Base-by-base conservation (phyloP, 1,140 invertebrate species). In the Aphelinus atriplicis region DNA sequence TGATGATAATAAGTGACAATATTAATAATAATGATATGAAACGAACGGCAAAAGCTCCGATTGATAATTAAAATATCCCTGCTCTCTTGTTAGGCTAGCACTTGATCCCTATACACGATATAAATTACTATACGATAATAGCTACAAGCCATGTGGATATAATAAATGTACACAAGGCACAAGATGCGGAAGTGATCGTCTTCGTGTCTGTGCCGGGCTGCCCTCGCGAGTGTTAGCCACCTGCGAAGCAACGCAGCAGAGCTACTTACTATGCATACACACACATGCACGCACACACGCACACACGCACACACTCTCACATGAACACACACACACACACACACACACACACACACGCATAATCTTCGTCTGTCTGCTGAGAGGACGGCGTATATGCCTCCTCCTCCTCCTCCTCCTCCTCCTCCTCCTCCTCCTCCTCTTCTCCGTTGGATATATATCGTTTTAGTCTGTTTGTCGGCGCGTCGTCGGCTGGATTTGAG, bases 81-180 rank as follows among this genome's bases (percentile, higher is more conserved):
- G 26, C 7, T 47, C 9, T 57, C 9, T 50, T 26, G 1, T 47
- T 46, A 7, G 50, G 3, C 42, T n/a, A 42, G 43, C 57, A 45
- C 43, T 45, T 26, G n/a, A 26, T 5, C 50, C 50, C 42, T 73
- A 63, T 68, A 68, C 64, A 56, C 55, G 72, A 68, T 67, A 74
- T 74, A 74, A 74, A 74, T 74, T 73, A 73, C 71, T 66, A 67
- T 67, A 73, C 42, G 63, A 67, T 67, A 67, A 68, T 74, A 46
- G 65, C 65, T 68, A 74, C 72, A 74, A 68, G 72, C 57, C 65
- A 68, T 68, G 63, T 74, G 63, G 60, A 56, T 43, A 67, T 55
- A 69, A 70, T 74, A 57, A 64, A 69, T 75, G 56, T 75, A 70
- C 53, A 75, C 64, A 68, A 26, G 26, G 26, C 26, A 68, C 51